Conservation (phyloP, 2,797 vertebrate species). For the Sebastes aleutianus region DNA sequence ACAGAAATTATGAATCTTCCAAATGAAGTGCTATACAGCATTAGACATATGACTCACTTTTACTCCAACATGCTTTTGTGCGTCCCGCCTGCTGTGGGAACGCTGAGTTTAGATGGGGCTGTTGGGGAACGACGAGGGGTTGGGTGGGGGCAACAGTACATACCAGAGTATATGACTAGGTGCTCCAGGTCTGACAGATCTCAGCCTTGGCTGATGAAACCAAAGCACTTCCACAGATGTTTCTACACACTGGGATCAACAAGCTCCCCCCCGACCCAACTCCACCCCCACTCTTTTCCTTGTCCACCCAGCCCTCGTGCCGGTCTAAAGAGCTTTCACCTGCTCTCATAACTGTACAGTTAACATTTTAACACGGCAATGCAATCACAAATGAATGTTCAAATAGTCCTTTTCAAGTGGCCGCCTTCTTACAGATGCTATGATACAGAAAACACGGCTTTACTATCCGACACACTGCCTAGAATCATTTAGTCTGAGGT, state of each 20-base stretch:
- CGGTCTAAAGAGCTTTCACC: constrained; percentile 68
- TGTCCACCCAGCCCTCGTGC: constrained; percentile 48
- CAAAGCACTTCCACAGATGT: constrained; percentile 82
- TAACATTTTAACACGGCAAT: constrained; percentile 30
- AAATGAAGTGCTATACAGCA: constrained; percentile 59
- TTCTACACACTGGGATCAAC: constrained; percentile 77
- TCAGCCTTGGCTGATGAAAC: constrained; percentile 80
- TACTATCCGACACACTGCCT: neutral
- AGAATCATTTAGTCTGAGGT: neutral
- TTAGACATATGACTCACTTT: constrained; percentile 65
- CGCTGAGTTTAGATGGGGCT: constrained; percentile 52
- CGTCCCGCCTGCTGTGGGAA: constrained; percentile 65
- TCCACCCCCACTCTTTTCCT: constrained; percentile 37
- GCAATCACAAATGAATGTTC: constrained; percentile 14
- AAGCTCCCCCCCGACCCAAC: constrained; percentile 52
- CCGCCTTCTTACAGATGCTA: neutral
- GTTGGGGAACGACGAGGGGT: constrained; percentile 63
- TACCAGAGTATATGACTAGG: constrained; percentile 86
- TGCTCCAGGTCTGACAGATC: constrained; percentile 82
- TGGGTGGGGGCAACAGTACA: constrained; percentile 77
- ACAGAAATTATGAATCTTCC: constrained; percentile 53
- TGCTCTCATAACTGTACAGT: constrained; percentile 49
- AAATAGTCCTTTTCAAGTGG: neutral
- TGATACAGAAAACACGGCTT: neutral
- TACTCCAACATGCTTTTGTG: constrained; percentile 57